Base-by-base conservation (phyloP, 2,797 vertebrate species). In the Helostoma temminkii region DNA sequence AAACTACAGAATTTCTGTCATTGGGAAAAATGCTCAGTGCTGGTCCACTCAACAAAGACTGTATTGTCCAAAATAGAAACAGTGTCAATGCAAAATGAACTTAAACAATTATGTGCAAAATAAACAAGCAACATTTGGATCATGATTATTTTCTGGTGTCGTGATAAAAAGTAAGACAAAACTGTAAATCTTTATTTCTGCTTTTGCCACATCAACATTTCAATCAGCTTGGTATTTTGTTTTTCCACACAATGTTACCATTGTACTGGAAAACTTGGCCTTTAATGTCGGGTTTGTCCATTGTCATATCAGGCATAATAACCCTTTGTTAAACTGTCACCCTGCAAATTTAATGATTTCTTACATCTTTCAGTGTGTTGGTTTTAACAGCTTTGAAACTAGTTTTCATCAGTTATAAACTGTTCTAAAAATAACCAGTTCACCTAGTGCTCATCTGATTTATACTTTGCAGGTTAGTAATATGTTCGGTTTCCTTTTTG, bases 41-140 rank as follows among this genome's bases (percentile, higher is more conserved):
- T 54, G 26, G 39, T 60, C 25, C 0, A 0, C 47, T 47, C 12
- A 26, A 84, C 73, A 85, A 67, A 77, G 55, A 37, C 57, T 45
- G 19, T 21, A 56, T 66, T 87, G 78, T 83, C 12, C 18, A 18
- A 47, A 50, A 56, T 47, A 24, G 37, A 64, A 34, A 10, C 14
- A 12, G 36, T 37, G 36, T 37, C n/a, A n/a, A 76, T 64, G 19
- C 28, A 6, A 21, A 24, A 36, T 57, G 2, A 4, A 3, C 1
- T 47, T 9, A 64, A 67, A 3, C 43, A 19, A n/a, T 30, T 2
- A 49, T 67, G 15, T 11, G 9, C 25, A 63, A 5, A 53, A 54
- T 32, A 39, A 63, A 10, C 4, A 22, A 32, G 16, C n/a, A 15
- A 37, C 5, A n/a, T 26, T 37, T 43, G 50, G 19, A 62, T 52